Base-by-base conservation (phyloP, 2,888 invertebrate species). In the Drosophila dives region DNA sequence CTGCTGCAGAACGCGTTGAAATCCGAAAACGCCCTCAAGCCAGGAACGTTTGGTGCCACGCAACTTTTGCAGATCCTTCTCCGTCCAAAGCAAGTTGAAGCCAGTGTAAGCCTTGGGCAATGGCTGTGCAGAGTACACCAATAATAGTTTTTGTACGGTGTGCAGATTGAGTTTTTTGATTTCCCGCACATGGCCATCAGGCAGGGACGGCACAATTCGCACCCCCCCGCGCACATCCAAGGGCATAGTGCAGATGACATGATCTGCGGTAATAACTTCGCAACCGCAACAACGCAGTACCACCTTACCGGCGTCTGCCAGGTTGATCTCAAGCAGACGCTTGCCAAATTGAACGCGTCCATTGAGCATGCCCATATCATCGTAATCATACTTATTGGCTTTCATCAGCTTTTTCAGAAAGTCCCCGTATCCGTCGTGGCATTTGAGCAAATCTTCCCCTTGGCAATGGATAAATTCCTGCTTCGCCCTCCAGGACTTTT, bases 381-480 rank as follows among this genome's bases (percentile, higher is more conserved):
- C 81, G 0, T 72, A 33, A 4, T 71, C 45, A 2, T 75, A 56
- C 4, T 61, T 29, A 1, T 75, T 62, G 15, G 86, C 58, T 3
- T 83, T 72, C 94, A 95, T 94, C 75, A 97, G 93, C 51, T 97
- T 86, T 82, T 96, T 94, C 58, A 97, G 92, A 70, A 97, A 93
- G 3, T 94, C 95, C 75, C 93, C 94, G 87, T 94, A 97, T 2
- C 97, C 97, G 60, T 95, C 94, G 78, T 95, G 96, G 97, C 97
- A 98, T 89, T 96, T 95, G 2, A 96, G 92, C 80, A 23, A 23
- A 23, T 23, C 23, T 23, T 23, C 23, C 23, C 23, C 23, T 23
- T 23, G 23, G 23, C 23, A 23, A 23, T 23, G 23, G 23, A 23
- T 23, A 23, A 23, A 95, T 73, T 95, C 94, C 1, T 93, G 92